phyloP scores from a whole-genome alignment of 1,140 invertebrate genomes.

The Atta colombica region DNA sequence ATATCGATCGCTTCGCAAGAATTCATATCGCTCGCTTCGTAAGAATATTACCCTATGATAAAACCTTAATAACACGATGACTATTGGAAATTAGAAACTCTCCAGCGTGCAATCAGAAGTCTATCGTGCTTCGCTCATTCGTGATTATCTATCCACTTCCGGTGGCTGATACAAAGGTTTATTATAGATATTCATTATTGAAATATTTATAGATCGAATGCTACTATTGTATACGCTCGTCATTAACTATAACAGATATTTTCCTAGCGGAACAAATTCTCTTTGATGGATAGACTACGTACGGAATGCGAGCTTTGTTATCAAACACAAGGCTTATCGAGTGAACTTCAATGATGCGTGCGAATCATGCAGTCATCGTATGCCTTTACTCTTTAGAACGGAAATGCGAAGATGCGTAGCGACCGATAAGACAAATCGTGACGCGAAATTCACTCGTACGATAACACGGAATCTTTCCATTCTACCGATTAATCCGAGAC shows the following conservation, averaged over 20 bases:
- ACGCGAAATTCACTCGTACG: neutral
- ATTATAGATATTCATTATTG: neutral
- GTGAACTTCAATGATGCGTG: neutral
- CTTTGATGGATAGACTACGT: neutral
- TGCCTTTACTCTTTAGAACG: neutral
- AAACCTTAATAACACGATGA: neutral
- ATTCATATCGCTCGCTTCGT: neutral
- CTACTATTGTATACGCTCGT: neutral
- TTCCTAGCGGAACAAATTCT: neutral
- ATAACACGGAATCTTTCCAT: slow-evolving; percentile 31
- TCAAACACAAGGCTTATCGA: slow-evolving; percentile 3
- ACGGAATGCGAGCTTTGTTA: neutral
- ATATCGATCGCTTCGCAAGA: slow-evolving; percentile 4
- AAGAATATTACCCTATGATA: neutral
- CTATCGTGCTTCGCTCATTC: neutral
- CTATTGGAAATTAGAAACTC: neutral
- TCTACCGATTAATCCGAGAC: slow-evolving; percentile 8
- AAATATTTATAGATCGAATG: neutral
- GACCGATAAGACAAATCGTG: slow-evolving; percentile 21
- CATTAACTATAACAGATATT: neutral
- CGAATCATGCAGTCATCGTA: slow-evolving; percentile 8
- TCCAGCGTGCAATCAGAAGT: neutral
- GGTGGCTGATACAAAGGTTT: neutral
- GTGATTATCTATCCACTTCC: neutral
- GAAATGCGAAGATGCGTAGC: slow-evolving; percentile 7